Evolutionary conservation across 2,797 vertebrate species (phyloP), one percentile per base, ranked within the genome.

Genomic region (Silurus aristotelis): DNA sequence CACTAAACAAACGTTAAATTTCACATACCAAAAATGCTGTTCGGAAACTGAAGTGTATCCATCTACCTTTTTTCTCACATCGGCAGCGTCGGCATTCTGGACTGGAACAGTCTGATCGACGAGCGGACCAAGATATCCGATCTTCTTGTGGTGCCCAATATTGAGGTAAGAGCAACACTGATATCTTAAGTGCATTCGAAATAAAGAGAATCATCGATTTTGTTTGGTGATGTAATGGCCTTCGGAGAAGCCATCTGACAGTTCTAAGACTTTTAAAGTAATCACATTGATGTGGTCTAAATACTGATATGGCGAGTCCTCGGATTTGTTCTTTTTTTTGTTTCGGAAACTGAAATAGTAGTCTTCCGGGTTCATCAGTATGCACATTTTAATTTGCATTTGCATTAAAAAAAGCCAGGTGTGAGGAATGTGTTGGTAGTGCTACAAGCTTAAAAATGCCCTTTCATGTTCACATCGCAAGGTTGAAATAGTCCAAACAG

Each of bases 51-150:
- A 43, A 52, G 15, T 25, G 14, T 38, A 43, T 71, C 12, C 6
- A 48, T 22, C 38, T 12, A 55, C 82, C 70, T 83, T 46, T 27
- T 89, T 61, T 80, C 81, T 31, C 80, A 22, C 9, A 38, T n/a
- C 91, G 99, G 98, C 68, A 95, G 94, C 5, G 93, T 98, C 87
- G 97, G 98, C 91, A 87, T 98, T 87, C 90, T 98, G 79, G 96
- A 97, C 91, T 99, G 97, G 97, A 96, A 93, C 92, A 93, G 94
- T 87, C 93, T 99, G 68, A 93, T 98, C 0, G 93, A 97, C 77
- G 94, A 94, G 90, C 93, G 93, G 87, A 94, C 90, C 17, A 93
- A 94, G 87, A 91, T 94, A 86, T 94, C 96, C 9, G 96, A 95
- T 90, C 94, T 97, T 88, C 95, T 99, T 52, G 90, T 97, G 0